Conservation (phyloP, 1,140 invertebrate species). For the Heliconius hewitsoni region DNA sequence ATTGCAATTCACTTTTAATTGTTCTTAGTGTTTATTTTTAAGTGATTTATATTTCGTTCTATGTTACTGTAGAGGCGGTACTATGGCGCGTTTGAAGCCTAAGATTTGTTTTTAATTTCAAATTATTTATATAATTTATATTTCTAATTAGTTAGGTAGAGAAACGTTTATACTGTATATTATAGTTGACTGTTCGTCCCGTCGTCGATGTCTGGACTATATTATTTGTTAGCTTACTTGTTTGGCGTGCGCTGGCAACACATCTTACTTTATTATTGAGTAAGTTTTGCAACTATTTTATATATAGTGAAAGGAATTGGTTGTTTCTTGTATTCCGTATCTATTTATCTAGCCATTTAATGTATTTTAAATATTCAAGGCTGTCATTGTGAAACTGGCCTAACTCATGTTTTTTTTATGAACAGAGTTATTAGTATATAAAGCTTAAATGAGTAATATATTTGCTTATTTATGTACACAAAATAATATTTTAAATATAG, state of each 20-base stretch:
- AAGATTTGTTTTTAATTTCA: constrained; percentile 80
- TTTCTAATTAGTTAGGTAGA: constrained; percentile 62
- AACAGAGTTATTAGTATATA: background rate
- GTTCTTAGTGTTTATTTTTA: constrained; percentile 27
- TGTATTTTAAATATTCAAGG: background rate
- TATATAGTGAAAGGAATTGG: background rate
- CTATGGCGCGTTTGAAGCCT: constrained; percentile 68
- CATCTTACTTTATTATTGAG: background rate
- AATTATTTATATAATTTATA: constrained; percentile 79
- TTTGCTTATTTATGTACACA: background rate
- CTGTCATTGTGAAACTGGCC: background rate
- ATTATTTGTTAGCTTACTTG: constrained; percentile 52
- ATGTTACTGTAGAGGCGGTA: constrained; percentile 1
- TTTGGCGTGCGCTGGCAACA: constrained; percentile 47
- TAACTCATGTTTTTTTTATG: background rate
- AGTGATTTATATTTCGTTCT: background rate
- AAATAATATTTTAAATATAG: background rate
- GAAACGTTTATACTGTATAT: constrained; percentile 69
- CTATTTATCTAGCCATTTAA: background rate
- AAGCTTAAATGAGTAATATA: background rate
- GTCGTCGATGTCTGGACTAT: constrained; percentile 50
- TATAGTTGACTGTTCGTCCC: constrained; percentile 51
- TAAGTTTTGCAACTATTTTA: background rate
- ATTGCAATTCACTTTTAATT: constrained; percentile 19
- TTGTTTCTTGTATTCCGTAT: background rate